Evolutionary conservation across 2,888 invertebrate species (phyloP).

Genomic region (Melipona bicolor): DNA sequence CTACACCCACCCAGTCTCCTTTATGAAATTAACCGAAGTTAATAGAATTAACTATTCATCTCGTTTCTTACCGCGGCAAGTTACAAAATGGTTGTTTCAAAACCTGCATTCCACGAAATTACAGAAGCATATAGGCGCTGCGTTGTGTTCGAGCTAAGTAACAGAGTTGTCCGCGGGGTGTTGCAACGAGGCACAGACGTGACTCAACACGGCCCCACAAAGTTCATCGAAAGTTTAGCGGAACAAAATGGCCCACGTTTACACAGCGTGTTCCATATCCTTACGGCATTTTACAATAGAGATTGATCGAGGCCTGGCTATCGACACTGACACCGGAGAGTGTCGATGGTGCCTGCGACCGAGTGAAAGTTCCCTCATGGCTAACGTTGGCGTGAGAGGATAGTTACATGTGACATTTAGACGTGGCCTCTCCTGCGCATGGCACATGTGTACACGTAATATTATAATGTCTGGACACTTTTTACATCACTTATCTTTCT

Average conservation of each 20-base stretch:
- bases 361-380: constrained; percentile 66
- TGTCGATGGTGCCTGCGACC: constrained; percentile 3
- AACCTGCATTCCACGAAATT: constrained; percentile 29
- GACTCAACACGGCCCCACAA: constrained; percentile 17
- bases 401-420: constrained; percentile 68
- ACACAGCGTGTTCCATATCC: not conserved
- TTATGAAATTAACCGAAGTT: not conserved
- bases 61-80: not conserved
- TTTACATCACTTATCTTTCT: too few relatives aligned
- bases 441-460: not conserved
- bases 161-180: not conserved
- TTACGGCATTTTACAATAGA: constrained; percentile 22
- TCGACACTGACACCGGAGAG: constrained; percentile 25
- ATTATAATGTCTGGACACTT: too few relatives aligned
- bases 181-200: constrained; percentile 26
- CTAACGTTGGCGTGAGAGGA: constrained; percentile 47
- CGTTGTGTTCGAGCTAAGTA: constrained; percentile 12
- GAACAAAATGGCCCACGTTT: not conserved
- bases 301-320: constrained; percentile 22
- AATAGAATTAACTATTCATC: not conserved
- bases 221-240: constrained; percentile 43
- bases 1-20: too few relatives aligned
- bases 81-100: constrained; percentile 21
- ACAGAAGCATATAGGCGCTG: constrained; percentile 17
- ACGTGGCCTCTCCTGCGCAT: constrained; percentile 20